phyloP scores from a whole-genome alignment of 2,888 invertebrate genomes.

The Temnothorax rugatulus region DNA sequence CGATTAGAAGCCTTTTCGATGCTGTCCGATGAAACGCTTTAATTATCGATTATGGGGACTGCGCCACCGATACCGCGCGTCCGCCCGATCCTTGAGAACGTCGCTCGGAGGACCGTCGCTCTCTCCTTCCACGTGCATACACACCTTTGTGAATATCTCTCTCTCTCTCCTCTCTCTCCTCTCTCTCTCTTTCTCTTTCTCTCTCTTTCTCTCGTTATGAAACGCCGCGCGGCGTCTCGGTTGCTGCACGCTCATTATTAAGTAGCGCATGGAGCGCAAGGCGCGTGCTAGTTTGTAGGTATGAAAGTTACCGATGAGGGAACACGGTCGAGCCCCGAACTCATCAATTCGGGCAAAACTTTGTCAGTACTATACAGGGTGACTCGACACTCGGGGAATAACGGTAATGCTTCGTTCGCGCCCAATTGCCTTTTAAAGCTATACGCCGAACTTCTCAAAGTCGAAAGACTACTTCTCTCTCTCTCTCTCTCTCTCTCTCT shows the following conservation, averaged over 20 bases:
- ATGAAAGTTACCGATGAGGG: conserved; percentile 47
- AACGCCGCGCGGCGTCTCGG: conserved; percentile 29
- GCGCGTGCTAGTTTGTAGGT: conserved; percentile 42
- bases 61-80: conserved; percentile 27
- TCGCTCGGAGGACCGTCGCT: neutral
- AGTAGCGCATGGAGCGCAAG: conserved; percentile 41
- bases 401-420: conserved; percentile 44
- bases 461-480: neutral
- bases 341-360: conserved; percentile 50
- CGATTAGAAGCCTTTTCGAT: conserved; percentile 58
- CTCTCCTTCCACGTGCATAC: neutral
- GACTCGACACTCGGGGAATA: conserved; percentile 41
- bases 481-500: too few species aligned
- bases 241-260: conserved; percentile 46
- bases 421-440: conserved; percentile 51
- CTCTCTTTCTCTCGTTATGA: neutral
- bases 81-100: conserved; percentile 12
- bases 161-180: neutral
- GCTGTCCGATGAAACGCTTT: conserved; percentile 52
- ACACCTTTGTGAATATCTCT: conserved; percentile 40
- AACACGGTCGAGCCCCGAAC: conserved; percentile 37
- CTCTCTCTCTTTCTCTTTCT: neutral
- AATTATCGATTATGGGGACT: conserved; percentile 49
- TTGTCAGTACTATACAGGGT: conserved; percentile 20
- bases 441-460: conserved; percentile 22